phyloP scores from a whole-genome alignment of 2,888 invertebrate genomes.

The Lucinisca nassula region DNA sequence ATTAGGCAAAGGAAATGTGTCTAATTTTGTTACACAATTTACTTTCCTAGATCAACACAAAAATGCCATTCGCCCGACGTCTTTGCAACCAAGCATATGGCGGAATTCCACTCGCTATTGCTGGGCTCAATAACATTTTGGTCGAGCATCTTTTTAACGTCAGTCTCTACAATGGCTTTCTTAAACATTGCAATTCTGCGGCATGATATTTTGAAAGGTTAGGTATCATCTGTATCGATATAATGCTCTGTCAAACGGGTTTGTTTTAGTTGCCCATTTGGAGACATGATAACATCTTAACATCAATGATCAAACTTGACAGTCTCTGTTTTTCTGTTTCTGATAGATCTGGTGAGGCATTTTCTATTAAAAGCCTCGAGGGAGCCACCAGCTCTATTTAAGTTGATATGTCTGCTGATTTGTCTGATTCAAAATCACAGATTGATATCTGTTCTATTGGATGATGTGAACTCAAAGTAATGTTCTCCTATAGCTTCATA shows the following conservation, averaged over 20 bases:
- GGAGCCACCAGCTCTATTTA: neutral
- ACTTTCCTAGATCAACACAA: neutral
- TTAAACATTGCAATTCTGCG: conserved; percentile 14
- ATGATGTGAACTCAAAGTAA: neutral
- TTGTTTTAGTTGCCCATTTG: neutral
- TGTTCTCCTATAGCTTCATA: neutral
- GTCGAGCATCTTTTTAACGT: neutral
- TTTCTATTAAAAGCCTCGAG: neutral
- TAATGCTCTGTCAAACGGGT: neutral
- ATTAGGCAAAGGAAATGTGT: neutral
- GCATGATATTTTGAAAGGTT: conserved; percentile 11
- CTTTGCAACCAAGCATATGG: neutral
- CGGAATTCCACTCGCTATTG: neutral
- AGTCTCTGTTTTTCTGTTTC: neutral
- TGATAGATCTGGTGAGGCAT: neutral
- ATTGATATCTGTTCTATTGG: neutral
- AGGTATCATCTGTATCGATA: neutral
- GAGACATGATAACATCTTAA: conserved; percentile 2
- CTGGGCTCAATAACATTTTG: neutral
- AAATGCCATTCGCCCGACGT: neutral
- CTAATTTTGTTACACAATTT: neutral
- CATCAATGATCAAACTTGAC: neutral
- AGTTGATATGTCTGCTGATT: no score
- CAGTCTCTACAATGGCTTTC: conserved; percentile 10
- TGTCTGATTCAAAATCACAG: neutral